Percentiles rank a stretch among this genome's conserved stretches.
phyloP scores from a whole-genome alignment of 2,797 vertebrate species.

The Chelon auratus region DNA sequence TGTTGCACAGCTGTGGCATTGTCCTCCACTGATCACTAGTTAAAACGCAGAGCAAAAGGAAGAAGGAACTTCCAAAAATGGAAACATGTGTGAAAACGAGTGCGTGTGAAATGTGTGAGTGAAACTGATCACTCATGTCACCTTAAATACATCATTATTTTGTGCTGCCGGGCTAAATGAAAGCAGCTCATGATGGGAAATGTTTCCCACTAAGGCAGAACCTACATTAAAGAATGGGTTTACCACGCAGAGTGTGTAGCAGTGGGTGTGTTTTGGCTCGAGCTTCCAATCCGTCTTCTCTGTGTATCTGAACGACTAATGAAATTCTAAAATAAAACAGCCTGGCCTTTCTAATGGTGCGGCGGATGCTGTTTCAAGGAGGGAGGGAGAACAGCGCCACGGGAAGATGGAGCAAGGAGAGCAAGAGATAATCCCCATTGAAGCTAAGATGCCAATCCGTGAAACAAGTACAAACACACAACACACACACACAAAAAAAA shows the following conservation, averaged over 20 bases:
- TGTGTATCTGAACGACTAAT: slow-evolving; percentile 38
- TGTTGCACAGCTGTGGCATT: background rate
- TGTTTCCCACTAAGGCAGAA: slow-evolving; percentile 10
- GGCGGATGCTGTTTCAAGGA: slow-evolving; percentile 28
- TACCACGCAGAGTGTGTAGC: slow-evolving; percentile 26
- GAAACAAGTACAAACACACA: slow-evolving; percentile 31
- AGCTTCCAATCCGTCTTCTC: slow-evolving; percentile 40
- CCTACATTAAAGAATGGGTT: slow-evolving; percentile 24
- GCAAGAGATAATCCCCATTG: slow-evolving; percentile 22
- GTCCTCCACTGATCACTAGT: background rate
- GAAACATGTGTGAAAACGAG: background rate
- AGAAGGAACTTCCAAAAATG: slow-evolving; percentile 2
- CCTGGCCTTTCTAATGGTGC: slow-evolving; percentile 28
- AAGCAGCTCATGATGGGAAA: slow-evolving; percentile 28
- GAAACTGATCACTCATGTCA: slow-evolving; percentile 33
- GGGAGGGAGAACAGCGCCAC: background rate
- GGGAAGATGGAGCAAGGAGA: slow-evolving; percentile 3
- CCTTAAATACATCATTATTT: slow-evolving; percentile 13
- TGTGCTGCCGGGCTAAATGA: slow-evolving; percentile 19
- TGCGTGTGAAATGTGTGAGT: background rate
- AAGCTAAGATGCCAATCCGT: slow-evolving; percentile 22
- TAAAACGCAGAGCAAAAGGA: background rate
- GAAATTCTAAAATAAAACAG: slow-evolving; percentile 51
- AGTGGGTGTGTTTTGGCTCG: slow-evolving; percentile 28
- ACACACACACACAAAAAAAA: slow-evolving; percentile 4